Conservation (phyloP, 2,797 vertebrate species). For the Pipistrellus kuhlii region DNA sequence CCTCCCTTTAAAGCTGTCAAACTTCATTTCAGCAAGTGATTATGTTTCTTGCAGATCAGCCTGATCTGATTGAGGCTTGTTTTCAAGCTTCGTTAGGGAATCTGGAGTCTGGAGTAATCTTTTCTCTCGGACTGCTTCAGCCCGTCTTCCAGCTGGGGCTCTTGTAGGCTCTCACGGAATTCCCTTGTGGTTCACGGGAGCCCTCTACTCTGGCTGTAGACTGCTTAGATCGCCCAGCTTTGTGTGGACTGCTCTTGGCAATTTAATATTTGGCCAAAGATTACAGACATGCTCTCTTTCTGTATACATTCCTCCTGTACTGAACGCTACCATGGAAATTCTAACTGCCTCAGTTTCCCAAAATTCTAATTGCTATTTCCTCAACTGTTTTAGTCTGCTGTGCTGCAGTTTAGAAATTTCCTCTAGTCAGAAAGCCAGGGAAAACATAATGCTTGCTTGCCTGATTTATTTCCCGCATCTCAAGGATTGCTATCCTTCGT, state of each 20-base stretch:
- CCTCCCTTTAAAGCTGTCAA: slow-evolving; percentile 3
- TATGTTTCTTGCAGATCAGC: neutral
- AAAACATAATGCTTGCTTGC: neutral
- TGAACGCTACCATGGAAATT: neutral
- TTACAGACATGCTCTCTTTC: neutral
- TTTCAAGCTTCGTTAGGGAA: neutral
- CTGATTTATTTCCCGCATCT: neutral
- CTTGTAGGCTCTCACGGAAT: neutral
- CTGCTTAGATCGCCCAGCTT: neutral
- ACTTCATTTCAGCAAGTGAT: slow-evolving; percentile 34
- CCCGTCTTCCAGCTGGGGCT: neutral
- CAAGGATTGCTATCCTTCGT: neutral
- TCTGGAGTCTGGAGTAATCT: neutral
- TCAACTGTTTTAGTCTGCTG: neutral
- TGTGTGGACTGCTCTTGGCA: neutral
- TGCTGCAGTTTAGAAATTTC: neutral
- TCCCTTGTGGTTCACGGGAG: neutral
- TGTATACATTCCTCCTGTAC: neutral
- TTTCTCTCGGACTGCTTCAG: neutral
- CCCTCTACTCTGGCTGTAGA: neutral
- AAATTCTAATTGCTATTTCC: neutral
- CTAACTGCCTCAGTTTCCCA: neutral
- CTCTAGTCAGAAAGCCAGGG: neutral
- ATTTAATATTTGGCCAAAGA: neutral
- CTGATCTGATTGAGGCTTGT: neutral